Evolutionary conservation across 2,113 vertebrate genomes (phyloP).

Genomic region (Ailuropoda melanoleuca): DNA sequence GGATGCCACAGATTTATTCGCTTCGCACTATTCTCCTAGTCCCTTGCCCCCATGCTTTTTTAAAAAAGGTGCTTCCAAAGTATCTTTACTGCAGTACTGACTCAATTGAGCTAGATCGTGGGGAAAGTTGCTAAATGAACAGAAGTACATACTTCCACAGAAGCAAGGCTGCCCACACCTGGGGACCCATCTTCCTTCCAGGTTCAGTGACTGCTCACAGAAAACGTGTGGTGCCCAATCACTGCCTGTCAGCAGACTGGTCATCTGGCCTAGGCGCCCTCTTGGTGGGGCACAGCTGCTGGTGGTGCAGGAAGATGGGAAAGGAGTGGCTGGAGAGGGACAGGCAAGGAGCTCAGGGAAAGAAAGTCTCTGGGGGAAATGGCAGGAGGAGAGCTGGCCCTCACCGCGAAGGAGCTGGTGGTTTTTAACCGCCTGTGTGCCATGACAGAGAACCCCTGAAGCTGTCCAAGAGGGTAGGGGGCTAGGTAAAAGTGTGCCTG

Average conservation of each 20-base stretch:
- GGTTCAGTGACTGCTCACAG: background rate
- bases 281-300: background rate
- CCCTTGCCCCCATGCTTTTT: background rate
- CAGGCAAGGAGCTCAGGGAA: background rate
- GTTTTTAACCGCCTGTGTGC: background rate
- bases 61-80: background rate
- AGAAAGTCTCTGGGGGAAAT: background rate
- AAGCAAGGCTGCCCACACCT: background rate
- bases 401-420: fast-evolving
- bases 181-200: background rate
- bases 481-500: background rate
- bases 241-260: background rate
- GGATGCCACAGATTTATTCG: background rate
- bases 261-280: background rate
- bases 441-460: background rate
- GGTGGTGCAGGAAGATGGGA: background rate
- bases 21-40: background rate
- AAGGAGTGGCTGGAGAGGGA: background rate
- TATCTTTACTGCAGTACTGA: background rate
- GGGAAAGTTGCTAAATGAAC: background rate
- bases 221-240: background rate
- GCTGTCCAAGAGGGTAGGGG: background rate
- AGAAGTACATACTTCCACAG: background rate
- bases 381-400: background rate
- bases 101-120: background rate